phyloP scores from a whole-genome alignment of 1,140 invertebrate genomes.

The Atopsyche davidsoni region DNA sequence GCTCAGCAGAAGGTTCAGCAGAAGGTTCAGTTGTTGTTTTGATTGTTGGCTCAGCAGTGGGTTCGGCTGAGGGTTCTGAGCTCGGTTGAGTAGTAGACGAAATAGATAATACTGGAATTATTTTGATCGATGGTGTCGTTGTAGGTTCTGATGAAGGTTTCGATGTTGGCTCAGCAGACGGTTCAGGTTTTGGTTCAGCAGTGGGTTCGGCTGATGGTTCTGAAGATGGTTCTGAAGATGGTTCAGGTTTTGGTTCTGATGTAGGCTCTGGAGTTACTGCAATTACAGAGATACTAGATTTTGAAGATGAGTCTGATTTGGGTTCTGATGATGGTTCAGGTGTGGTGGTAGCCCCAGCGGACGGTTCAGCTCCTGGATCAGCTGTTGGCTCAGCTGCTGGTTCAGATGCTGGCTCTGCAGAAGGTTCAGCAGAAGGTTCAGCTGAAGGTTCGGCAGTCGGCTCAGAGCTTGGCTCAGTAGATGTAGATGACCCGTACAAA shows the following conservation, averaged over 20 bases:
- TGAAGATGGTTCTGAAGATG: conserved; percentile 32
- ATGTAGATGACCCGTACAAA: conserved; percentile 26
- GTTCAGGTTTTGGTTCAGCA: conserved; percentile 31
- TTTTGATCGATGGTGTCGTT: conserved; percentile 19
- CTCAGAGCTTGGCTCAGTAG: conserved; percentile 32
- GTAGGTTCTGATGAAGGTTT: conserved; percentile 25
- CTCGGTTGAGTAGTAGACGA: conserved; percentile 32
- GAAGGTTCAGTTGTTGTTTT: conserved; percentile 27
- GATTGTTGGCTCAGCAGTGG: conserved; percentile 23
- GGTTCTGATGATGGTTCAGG: conserved; percentile 36
- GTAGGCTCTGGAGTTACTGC: conserved; percentile 6
- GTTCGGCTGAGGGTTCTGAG: conserved; percentile 33
- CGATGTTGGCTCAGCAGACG: conserved; percentile 30
- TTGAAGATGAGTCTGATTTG: conserved; percentile 29
- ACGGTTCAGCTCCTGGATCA: conserved; percentile 33
- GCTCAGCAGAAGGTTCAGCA: conserved; percentile 18
- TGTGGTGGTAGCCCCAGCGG: conserved; percentile 30
- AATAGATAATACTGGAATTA: conserved; percentile 23
- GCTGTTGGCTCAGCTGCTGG: conserved; percentile 29
- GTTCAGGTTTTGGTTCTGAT: conserved; percentile 31
- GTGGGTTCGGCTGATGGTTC: conserved; percentile 32
- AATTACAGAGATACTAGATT: conserved; percentile 10
- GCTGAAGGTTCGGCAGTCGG: conserved; percentile 33
- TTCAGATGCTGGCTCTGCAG: conserved; percentile 31
- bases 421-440: conserved; percentile 34